Percentiles rank a stretch among this genome's conserved stretches.
These are phyloP conservation scores for Echinometra lucunter DNA, from an alignment of 53 echinoderm and acorn worm species.

Conservation along the genomic window DNA sequence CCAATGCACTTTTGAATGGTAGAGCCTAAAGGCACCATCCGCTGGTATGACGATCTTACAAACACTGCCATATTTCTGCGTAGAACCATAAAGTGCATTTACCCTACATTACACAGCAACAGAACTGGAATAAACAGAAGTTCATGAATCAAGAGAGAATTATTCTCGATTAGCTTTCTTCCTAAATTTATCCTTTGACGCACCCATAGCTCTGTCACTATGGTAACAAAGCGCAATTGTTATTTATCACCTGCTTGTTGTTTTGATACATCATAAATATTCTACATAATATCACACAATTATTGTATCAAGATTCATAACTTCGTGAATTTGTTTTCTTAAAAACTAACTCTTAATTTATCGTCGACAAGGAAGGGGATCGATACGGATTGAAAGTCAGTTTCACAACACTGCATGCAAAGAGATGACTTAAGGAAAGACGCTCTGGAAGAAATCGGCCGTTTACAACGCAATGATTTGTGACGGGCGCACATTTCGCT, in stretches of 20 bases:
- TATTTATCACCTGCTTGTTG: background rate
- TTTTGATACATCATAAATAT: background rate
- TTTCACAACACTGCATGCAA: background rate
- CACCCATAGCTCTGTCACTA: background rate
- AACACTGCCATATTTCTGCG: no score
- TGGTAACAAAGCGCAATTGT: background rate
- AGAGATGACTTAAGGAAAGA: background rate
- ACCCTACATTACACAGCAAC: background rate
- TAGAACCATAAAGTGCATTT: background rate
- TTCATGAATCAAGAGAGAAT: background rate
- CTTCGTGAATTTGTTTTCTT: background rate
- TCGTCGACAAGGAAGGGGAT: background rate
- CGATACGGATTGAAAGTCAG: background rate
- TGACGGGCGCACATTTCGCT: constrained; percentile 62
- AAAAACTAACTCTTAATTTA: background rate
- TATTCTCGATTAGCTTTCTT: background rate
- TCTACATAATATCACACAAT: background rate
- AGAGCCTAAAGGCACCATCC: no score
- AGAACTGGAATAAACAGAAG: background rate
- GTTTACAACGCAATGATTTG: constrained; percentile 1
- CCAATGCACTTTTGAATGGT: no score
- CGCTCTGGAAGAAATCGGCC: constrained; percentile 20
- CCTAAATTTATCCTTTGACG: background rate
- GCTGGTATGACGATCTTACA: no score
- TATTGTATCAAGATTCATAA: background rate